Evolutionary conservation across 2,113 vertebrate genomes (phyloP), one percentile per base, ranked within the genome.

Genomic region (Passer montanus): DNA sequence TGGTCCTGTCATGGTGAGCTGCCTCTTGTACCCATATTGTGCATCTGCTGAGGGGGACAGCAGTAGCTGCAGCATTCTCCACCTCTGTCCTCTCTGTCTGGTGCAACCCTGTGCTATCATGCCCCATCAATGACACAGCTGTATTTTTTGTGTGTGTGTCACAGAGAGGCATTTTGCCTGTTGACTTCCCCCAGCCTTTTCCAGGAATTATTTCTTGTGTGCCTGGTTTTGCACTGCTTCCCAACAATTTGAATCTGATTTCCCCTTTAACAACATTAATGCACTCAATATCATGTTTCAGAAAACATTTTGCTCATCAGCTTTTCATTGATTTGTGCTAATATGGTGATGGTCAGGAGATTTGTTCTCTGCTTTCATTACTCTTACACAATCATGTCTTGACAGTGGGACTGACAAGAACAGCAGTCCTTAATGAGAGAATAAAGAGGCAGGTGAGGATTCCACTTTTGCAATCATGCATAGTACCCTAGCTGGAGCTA

Each of bases 391-490:
- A 37, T 30, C 35, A 7, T 28, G 20, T 79, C 49, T 76, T 55
- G 41, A 30, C 37, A 50, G 49, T 17, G 31, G 17, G 35, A 35
- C 28, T 27, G 13, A 24, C 14, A 47, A 31, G 37, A 83, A 6
- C 22, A 73, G 13, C 4, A 22, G 6, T 47, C 21, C 41, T 24
- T 63, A 79, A 68, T 11, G 30, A 77, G 30, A 60, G 17, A 7
- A 9, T 18, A 39, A 62, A 47, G 27, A 59, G 9, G 24, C 8
- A 41, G 17, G 24, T 56, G 58, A 85, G 21, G 56, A 41, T 75
- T 22, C 15, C 2, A 1, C 30, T 46, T 11, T 18, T 3, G 1
- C 50, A 69, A 50, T 5, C 16, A 3, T 37, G 22, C 26, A n/a
- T 41, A 31, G 27, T 27, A 23, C 20, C 18, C 66, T 7, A 41